These are phyloP conservation scores for Embidobia sp. DNA, from an alignment of 2,888 invertebrate species.

Conservation along the genomic window DNA sequence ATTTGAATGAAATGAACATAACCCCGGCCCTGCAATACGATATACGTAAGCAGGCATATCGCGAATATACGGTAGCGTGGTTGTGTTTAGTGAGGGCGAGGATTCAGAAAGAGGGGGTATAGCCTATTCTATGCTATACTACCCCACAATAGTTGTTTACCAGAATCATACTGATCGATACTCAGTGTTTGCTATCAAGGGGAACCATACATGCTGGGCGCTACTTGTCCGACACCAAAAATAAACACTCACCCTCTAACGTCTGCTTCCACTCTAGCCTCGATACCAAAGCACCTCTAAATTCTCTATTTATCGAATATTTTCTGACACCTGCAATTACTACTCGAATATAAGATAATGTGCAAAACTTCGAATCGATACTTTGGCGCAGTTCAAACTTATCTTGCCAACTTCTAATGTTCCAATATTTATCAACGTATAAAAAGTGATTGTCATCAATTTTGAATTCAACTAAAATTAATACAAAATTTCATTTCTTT, in stretches of 20 bases:
- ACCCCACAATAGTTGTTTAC: slow-evolving; percentile 81
- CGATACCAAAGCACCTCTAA: slow-evolving; percentile 26
- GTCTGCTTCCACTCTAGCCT: slow-evolving; percentile 57
- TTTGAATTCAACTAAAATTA: too few relatives aligned
- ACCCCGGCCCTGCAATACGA: slow-evolving; percentile 72
- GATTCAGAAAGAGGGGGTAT: slow-evolving; percentile 69
- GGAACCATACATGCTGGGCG: slow-evolving; percentile 78
- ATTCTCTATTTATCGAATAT: slow-evolving; percentile 47
- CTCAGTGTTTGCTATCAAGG: slow-evolving; percentile 80
- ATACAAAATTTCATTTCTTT: too few relatives aligned
- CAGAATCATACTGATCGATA: slow-evolving; percentile 81
- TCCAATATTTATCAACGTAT: not conserved
- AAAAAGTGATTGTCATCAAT: too few relatives aligned
- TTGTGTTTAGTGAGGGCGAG: slow-evolving; percentile 68
- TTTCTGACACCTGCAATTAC: slow-evolving; percentile 52
- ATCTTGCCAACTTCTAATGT: not conserved
- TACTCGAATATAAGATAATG: not conserved
- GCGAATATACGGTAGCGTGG: slow-evolving; percentile 72
- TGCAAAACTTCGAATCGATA: slow-evolving; percentile 27
- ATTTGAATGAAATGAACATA: slow-evolving; percentile 62
- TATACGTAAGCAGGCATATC: slow-evolving; percentile 74
- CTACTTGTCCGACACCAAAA: slow-evolving; percentile 79
- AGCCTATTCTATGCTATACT: slow-evolving; percentile 77
- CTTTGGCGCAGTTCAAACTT: not conserved
- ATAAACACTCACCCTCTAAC: slow-evolving; percentile 77